Base-by-base conservation (phyloP, 2,797 vertebrate genomes). In the Pogoniulus pusillus region DNA sequence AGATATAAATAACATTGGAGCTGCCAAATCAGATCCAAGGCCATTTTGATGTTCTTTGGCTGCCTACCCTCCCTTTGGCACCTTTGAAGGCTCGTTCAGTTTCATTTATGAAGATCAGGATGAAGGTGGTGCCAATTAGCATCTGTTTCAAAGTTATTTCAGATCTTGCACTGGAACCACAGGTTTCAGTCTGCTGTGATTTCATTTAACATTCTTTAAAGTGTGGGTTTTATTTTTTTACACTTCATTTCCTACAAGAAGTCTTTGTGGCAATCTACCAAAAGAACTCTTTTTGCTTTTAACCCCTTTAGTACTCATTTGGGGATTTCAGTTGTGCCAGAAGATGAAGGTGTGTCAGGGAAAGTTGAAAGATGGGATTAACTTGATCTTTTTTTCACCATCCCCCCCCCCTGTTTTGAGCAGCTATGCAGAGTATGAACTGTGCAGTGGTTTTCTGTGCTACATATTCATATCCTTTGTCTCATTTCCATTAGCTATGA, bases 61-160 rank as follows among this genome's bases (percentile, higher is more conserved):
- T 6, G 12, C 22, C 14, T 74, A 62, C 30, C 51, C 54, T 73
- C 69, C 71, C 59, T 82, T 58, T 93, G 92, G 85, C 80, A 84
- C 60, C 71, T 93, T 55, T 76, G 71, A 74, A 76, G 39, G 37
- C 71, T 85, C 1, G 0, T 79, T 93, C 58, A 26, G 22, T 91
- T 92, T 85, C 85, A 68, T 85, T 88, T 91, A 23, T 73, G 82
- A 92, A 57, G 47, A 59, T 68, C 64, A 75, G 47, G 80, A 72
- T 62, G 87, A 78, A 92, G 68, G 34, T 84, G 43, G 37, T 94
- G 85, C 75, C 76, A 90, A 63, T 94, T 91, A 87, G 34, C 72
- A 91, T 94, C 95, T 95, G 89, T 88, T 95, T 86, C 89, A 94
- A 94, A 95, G 91, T 93, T 94, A 86, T 91, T 94, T 96, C 91